phyloP scores from a whole-genome alignment of 2,888 invertebrate species.

The Cheilosia urbana region DNA sequence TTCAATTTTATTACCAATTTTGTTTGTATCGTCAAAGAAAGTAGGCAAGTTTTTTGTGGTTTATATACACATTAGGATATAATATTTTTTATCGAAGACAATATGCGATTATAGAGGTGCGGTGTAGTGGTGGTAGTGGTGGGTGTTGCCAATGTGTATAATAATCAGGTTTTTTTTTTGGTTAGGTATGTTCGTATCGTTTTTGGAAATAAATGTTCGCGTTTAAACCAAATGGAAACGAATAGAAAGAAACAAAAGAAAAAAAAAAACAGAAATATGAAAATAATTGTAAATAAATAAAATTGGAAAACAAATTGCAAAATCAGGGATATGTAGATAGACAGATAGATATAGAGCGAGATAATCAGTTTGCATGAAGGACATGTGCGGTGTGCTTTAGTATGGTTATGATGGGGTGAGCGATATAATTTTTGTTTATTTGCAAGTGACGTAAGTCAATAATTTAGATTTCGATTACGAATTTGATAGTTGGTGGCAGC shows the following conservation, averaged over 20 bases:
- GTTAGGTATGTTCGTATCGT: not conserved
- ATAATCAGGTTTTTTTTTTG: constrained; percentile 51
- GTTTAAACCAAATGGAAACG: constrained; percentile 75
- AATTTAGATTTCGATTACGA: constrained; percentile 21
- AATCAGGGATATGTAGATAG: not conserved
- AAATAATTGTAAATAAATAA: constrained; percentile 71
- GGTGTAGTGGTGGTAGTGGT: constrained; percentile 55
- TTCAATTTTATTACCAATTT: constrained; percentile 45
- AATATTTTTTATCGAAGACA: constrained; percentile 50
- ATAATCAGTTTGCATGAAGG: constrained; percentile 3
- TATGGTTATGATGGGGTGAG: constrained; percentile 38
- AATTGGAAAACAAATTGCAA: constrained; percentile 11
- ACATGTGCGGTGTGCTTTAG: not conserved
- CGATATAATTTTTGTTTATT: not conserved
- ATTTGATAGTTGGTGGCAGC: constrained; percentile 19
- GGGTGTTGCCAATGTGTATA: constrained; percentile 67
- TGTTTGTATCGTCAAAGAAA: constrained; percentile 48
- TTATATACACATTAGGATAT: constrained; percentile 30
- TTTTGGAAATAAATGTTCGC: constrained; percentile 57
- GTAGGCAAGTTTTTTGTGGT: not conserved
- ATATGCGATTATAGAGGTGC: constrained; percentile 52
- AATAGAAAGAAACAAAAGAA: constrained; percentile 64
- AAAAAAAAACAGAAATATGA: constrained; percentile 32
- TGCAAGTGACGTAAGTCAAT: constrained; percentile 25
- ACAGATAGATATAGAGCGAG: constrained; percentile 9